These are phyloP conservation scores for Criorhina ranunculi DNA, from an alignment of 2,888 invertebrate genomes.

Conservation along the genomic window DNA sequence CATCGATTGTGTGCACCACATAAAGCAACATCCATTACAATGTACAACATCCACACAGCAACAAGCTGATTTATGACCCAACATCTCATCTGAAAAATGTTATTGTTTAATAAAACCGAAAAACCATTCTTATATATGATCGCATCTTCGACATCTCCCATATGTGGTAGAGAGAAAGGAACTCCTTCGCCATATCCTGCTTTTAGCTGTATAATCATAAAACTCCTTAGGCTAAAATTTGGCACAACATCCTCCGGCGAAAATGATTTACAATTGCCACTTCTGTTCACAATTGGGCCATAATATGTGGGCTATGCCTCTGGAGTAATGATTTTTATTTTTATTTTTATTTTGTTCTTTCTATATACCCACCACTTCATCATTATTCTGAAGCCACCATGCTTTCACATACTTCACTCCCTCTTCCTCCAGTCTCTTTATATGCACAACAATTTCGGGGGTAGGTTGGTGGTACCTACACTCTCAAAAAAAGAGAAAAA, in stretches of 20 bases:
- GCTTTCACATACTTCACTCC: slow-evolving; percentile 12
- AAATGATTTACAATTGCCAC: slow-evolving; percentile 76
- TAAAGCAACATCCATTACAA: slow-evolving; percentile 30
- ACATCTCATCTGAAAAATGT: slow-evolving; percentile 43
- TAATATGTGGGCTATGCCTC: slow-evolving; percentile 65
- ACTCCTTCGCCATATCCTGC: slow-evolving; percentile 42
- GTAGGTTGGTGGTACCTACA: background rate
- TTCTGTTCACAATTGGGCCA: slow-evolving; percentile 74
- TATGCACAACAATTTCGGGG: slow-evolving; percentile 28
- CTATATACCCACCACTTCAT: slow-evolving; percentile 31
- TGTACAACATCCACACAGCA: background rate
- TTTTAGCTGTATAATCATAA: slow-evolving; percentile 54
- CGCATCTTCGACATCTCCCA: slow-evolving; percentile 20
- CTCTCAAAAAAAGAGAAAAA: slow-evolving; percentile 19
- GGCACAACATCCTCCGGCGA: slow-evolving; percentile 56
- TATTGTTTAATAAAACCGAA: slow-evolving; percentile 67
- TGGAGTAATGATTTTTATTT: slow-evolving; percentile 51
- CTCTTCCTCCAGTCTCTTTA: background rate
- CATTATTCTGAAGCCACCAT: slow-evolving; percentile 58
- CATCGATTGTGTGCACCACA: slow-evolving; percentile 29
- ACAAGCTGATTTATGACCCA: slow-evolving; percentile 44
- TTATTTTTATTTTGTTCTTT: background rate
- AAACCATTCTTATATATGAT: slow-evolving; percentile 57
- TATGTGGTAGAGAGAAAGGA: slow-evolving; percentile 11
- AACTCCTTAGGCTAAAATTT: slow-evolving; percentile 57